phyloP scores from a whole-genome alignment of 1,140 invertebrate species.

The Pseudoatta argentina region DNA sequence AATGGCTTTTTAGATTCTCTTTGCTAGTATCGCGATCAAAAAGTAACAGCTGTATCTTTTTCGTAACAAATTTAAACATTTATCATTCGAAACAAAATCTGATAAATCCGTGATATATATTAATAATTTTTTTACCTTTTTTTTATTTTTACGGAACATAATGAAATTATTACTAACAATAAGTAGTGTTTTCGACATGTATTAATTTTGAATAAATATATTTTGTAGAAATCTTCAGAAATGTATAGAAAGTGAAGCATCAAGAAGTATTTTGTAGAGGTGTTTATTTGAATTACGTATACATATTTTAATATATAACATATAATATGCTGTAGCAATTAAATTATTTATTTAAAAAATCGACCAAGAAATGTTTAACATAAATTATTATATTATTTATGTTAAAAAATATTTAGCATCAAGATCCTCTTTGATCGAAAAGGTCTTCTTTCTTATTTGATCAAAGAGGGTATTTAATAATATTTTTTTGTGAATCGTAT shows the following conservation, averaged over 20 bases:
- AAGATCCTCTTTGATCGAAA: too few relatives aligned
- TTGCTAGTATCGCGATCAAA: not conserved
- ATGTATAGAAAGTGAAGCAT: too few relatives aligned
- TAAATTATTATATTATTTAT: too few relatives aligned
- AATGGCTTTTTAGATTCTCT: conserved; percentile 32
- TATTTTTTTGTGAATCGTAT: too few relatives aligned
- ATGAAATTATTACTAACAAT: conserved; percentile 15
- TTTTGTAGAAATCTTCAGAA: not conserved
- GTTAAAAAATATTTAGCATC: too few relatives aligned
- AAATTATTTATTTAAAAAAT: not conserved
- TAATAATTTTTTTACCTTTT: not conserved
- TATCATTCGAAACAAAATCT: not conserved
- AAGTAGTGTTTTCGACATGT: not conserved
- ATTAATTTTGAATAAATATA: conserved; percentile 2
- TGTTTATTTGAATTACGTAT: not conserved
- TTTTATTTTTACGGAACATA: not conserved
- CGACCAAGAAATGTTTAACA: too few relatives aligned
- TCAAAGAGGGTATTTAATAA: too few relatives aligned
- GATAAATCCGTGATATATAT: not conserved
- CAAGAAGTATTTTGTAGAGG: not conserved
- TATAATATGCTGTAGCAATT: not conserved
- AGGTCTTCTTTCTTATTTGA: too few relatives aligned
- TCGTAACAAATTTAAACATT: not conserved
- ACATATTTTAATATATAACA: not conserved
- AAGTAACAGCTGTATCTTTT: not conserved